Percentiles rank a stretch among this genome's conserved stretches.
Evolutionary conservation across 2,888 invertebrate genomes (phyloP).

Genomic region (Heteropelma amictum): DNA sequence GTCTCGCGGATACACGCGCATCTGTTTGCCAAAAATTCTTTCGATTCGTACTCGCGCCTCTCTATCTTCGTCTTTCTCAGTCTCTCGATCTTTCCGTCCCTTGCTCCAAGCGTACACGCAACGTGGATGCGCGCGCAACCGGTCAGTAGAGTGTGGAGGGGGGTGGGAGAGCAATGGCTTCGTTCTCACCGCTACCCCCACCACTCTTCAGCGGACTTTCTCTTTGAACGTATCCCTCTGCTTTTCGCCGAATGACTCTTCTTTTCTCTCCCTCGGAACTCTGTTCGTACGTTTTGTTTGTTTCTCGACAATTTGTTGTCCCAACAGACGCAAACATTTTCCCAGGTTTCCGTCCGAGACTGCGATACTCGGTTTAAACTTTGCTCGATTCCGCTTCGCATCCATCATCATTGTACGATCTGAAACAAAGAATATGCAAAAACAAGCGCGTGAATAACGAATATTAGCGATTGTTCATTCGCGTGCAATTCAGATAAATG

Average conservation of each 20-base stretch:
- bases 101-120: slow-evolving; percentile 41
- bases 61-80: neutral
- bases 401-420: no score
- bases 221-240: slow-evolving; percentile 34
- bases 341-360: slow-evolving; percentile 5
- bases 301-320: neutral
- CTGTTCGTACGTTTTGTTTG: neutral
- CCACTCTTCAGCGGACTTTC: slow-evolving; percentile 14
- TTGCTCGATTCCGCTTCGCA: no score
- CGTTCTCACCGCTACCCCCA: slow-evolving; percentile 26
- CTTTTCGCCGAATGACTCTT: neutral
- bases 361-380: no score
- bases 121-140: slow-evolving; percentile 48
- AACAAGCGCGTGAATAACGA: no score
- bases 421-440: no score
- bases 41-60: slow-evolving; percentile 2
- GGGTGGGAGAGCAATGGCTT: slow-evolving; percentile 44
- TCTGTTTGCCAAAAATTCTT: slow-evolving; percentile 11
- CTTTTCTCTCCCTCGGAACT: neutral
- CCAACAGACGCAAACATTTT: neutral
- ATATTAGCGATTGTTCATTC: no score
- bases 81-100: neutral
- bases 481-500: no score
- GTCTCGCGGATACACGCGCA: slow-evolving; percentile 24
- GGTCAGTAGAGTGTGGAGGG: neutral